Conservation (phyloP, 2,797 vertebrate species). For the Prionace glauca region DNA sequence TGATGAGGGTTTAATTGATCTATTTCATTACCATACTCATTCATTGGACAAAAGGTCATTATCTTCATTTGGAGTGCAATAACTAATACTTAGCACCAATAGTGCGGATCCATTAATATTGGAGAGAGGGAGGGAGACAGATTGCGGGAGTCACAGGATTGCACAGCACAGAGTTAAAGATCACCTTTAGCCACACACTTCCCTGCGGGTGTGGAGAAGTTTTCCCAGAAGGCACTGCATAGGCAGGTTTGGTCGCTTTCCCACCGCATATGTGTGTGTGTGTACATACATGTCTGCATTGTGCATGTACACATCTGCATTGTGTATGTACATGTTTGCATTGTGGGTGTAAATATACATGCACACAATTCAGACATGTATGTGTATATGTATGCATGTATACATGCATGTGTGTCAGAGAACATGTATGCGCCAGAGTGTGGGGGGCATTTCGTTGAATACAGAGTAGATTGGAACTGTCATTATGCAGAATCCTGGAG, state of each 20-base stretch:
- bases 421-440: background rate
- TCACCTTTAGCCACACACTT: slow-evolving; percentile 48
- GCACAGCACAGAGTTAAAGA: slow-evolving; percentile 29
- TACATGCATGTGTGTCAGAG: background rate
- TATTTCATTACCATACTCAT: background rate
- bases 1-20: background rate
- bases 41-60: background rate
- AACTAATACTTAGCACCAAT: background rate
- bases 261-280: background rate
- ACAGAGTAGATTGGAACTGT: slow-evolving; percentile 43
- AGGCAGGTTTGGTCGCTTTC: slow-evolving; percentile 39
- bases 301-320: too few species aligned
- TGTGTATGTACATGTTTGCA: background rate
- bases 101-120: background rate
- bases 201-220: slow-evolving; percentile 31
- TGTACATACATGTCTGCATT: background rate
- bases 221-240: slow-evolving; percentile 41
- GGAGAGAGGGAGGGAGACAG: background rate
- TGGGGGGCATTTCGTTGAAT: slow-evolving; percentile 42
- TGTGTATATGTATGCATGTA: background rate
- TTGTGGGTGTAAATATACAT: too few species aligned
- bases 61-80: slow-evolving; percentile 1
- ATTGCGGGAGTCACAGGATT: background rate
- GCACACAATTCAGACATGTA: too few species aligned
- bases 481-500: slow-evolving; percentile 78